Evolutionary conservation across 1,140 invertebrate species (phyloP).

Genomic region (Heliconius himera): DNA sequence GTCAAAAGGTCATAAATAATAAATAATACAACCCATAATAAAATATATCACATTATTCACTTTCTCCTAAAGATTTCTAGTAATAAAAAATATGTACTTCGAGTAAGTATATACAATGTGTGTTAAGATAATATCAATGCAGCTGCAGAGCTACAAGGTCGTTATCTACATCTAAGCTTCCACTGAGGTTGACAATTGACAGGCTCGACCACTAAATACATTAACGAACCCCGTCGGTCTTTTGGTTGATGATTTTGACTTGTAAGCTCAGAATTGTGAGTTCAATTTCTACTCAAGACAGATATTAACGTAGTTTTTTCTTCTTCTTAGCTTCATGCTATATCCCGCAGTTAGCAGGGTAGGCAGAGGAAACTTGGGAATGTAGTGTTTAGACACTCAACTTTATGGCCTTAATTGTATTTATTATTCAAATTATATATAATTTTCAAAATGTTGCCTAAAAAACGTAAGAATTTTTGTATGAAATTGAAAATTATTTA

Average conservation of each 20-base stretch:
- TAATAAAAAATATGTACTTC: not conserved
- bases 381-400: too few relatives aligned
- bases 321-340: too few relatives aligned
- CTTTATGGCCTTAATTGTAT: too few relatives aligned
- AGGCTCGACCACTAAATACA: slow-evolving; percentile 10
- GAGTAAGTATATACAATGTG: not conserved
- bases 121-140: not conserved
- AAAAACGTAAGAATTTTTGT: too few relatives aligned
- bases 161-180: slow-evolving; percentile 12
- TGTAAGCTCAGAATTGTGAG: not conserved
- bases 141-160: slow-evolving; percentile 7
- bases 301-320: not conserved
- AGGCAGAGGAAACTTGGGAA: too few relatives aligned
- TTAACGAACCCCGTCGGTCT: not conserved
- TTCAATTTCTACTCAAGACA: not conserved
- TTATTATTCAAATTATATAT: too few relatives aligned
- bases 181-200: slow-evolving; percentile 16
- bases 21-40: too few relatives aligned
- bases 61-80: not conserved
- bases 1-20: too few relatives aligned
- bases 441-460: too few relatives aligned
- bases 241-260: not conserved
- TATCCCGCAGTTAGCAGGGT: too few relatives aligned
- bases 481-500: too few relatives aligned
- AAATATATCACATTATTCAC: too few relatives aligned